Evolutionary conservation across 2,797 vertebrate genomes (phyloP).

Genomic region (Hypotaenidia okinawae): DNA sequence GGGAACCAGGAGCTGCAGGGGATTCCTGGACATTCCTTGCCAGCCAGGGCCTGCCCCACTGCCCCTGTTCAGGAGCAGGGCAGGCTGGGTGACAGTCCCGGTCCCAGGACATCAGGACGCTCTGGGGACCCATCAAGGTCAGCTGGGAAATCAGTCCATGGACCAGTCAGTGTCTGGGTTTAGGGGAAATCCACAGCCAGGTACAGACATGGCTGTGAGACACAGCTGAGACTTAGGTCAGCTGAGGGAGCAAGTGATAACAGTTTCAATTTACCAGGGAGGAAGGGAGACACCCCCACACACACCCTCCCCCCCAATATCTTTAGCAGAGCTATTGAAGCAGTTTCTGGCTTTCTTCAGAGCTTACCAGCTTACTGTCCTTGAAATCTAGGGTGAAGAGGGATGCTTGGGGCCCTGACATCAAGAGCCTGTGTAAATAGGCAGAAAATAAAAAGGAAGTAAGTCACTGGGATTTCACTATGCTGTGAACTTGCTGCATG

Average conservation of each 20-base stretch:
- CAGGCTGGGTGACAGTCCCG: background rate
- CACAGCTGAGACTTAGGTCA: background rate
- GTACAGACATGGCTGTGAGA: background rate
- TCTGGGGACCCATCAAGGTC: background rate
- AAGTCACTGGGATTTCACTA: background rate
- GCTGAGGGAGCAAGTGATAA: background rate
- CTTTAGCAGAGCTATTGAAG: background rate
- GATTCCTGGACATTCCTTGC: background rate
- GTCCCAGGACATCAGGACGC: background rate
- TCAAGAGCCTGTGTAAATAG: background rate
- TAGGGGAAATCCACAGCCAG: background rate
- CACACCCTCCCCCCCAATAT: fast-evolving
- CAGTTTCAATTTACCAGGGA: background rate
- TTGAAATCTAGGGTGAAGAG: background rate
- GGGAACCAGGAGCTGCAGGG: background rate
- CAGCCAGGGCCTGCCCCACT: background rate
- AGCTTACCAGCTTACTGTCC: background rate
- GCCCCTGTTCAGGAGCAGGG: background rate
- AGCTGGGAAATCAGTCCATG: background rate
- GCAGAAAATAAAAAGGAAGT: background rate
- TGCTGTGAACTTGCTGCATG: background rate
- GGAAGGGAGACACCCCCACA: background rate
- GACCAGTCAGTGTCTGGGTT: background rate
- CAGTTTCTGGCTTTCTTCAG: background rate
- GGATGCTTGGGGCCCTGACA: background rate